phyloP scores from a whole-genome alignment of 2,797 vertebrate genomes.

The Hirundo rustica region DNA sequence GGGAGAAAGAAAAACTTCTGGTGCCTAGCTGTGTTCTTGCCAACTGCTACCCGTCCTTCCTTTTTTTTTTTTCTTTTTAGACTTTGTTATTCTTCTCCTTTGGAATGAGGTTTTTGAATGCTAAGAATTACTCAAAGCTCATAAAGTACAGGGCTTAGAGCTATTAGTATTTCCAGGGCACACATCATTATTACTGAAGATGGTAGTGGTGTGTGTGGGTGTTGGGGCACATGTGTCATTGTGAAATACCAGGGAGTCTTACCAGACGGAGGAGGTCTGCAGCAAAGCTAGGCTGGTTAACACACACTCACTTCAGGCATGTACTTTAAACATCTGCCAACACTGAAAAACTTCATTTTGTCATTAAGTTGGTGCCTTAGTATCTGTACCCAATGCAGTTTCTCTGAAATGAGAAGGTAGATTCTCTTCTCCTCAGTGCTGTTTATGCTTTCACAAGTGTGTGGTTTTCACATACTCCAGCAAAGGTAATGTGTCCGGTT shows the following conservation, averaged over 20 bases:
- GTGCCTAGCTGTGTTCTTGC: not conserved
- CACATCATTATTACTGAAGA: not conserved
- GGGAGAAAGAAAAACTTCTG: not conserved
- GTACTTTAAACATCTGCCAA: not conserved
- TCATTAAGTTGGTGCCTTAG: conserved; percentile 29
- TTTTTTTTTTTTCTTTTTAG: not conserved
- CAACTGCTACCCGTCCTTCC: not conserved
- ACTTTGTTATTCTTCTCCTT: not conserved
- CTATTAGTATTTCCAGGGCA: not conserved
- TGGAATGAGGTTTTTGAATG: conserved; percentile 23
- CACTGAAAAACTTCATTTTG: not conserved
- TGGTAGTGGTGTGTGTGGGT: not conserved
- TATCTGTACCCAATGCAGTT: not conserved
- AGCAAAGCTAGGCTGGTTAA: not conserved
- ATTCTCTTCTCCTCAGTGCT: not conserved
- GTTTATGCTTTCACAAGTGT: not conserved
- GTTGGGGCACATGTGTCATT: not conserved
- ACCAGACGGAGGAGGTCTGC: not conserved
- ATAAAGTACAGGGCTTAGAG: not conserved
- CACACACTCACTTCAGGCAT: not conserved
- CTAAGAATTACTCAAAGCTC: conserved; percentile 18
- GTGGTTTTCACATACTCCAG: not conserved
- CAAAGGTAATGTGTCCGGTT: not conserved
- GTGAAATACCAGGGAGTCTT: not conserved
- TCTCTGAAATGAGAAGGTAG: not conserved